These are phyloP conservation scores for Barypeithes pellucidus DNA, from an alignment of 2,888 invertebrate genomes.

Conservation along the genomic window DNA sequence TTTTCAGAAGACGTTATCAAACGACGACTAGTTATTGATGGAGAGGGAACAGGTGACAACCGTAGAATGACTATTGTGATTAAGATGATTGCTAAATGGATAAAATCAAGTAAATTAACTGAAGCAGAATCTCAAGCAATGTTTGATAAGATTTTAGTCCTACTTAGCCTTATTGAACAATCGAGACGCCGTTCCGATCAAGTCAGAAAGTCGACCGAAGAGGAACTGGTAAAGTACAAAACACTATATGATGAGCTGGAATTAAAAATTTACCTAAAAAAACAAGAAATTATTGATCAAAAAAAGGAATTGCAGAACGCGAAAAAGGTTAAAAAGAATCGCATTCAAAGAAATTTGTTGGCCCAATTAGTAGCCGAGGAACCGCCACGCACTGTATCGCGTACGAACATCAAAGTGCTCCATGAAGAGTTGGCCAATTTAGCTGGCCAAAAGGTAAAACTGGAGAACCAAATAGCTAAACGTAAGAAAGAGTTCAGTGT, in stretches of 20 bases:
- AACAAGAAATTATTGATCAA: constrained; percentile 85
- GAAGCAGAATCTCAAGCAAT: constrained; percentile 68
- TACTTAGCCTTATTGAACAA: constrained; percentile 90
- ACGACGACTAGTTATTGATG: constrained; percentile 92
- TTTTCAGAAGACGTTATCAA: constrained; percentile 93
- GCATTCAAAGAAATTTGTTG: constrained; percentile 93
- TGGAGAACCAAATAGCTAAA: constrained; percentile 85
- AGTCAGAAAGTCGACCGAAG: constrained; percentile 86
- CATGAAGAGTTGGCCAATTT: constrained; percentile 83
- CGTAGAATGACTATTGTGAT: constrained; percentile 88
- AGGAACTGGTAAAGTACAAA: constrained; percentile 88
- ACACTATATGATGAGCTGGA: constrained; percentile 84
- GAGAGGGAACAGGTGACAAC: constrained; percentile 98
- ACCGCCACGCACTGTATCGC: constrained; percentile 89
- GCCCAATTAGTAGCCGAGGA: constrained; percentile 93
- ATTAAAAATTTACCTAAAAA: constrained; percentile 84
- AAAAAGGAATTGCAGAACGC: constrained; percentile 87
- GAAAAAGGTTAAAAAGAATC: constrained; percentile 89
- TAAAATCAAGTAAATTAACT: constrained; percentile 72
- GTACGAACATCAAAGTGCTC: constrained; percentile 79
- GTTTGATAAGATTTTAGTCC: constrained; percentile 86
- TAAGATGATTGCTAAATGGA: constrained; percentile 89
- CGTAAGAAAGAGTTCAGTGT: constrained; percentile 93
- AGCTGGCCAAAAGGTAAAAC: constrained; percentile 79
- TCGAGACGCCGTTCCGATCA: constrained; percentile 88